phyloP scores from a whole-genome alignment of 92 coral and sea anemone species.

The Umimayanthus kanabou region DNA sequence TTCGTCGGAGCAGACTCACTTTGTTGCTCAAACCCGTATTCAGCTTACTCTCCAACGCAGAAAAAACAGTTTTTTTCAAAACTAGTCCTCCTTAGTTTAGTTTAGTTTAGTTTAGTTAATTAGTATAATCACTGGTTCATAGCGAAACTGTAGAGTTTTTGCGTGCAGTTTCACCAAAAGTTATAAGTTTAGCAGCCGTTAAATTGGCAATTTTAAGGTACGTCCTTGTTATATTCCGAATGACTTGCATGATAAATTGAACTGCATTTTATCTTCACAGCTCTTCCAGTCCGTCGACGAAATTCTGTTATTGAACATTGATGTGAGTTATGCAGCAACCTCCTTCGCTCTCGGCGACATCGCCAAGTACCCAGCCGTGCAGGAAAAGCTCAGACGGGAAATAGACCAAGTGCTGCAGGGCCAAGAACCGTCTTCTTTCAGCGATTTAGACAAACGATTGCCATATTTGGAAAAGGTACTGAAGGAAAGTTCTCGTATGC shows the following conservation, averaged over 20 bases:
- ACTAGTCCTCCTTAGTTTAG: too few species aligned
- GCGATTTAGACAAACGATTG: slow-evolving; percentile 71
- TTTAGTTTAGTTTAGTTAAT: not conserved
- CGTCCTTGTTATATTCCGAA: not conserved
- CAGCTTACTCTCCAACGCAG: too few species aligned
- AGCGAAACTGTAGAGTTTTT: not conserved
- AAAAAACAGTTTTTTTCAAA: too few species aligned
- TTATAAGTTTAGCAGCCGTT: not conserved
- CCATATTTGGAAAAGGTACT: slow-evolving; percentile 89
- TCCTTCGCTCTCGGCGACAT: slow-evolving; percentile 85
- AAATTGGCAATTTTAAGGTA: not conserved
- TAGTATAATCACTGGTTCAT: not conserved
- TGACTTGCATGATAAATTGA: not conserved
- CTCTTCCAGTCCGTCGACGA: slow-evolving; percentile 84
- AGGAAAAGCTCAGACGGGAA: slow-evolving; percentile 70
- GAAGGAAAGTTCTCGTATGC: slow-evolving; percentile 93
- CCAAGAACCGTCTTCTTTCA: slow-evolving; percentile 60
- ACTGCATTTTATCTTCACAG: slow-evolving; percentile 40
- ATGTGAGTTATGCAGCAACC: slow-evolving; percentile 89
- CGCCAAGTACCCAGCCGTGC: slow-evolving; percentile 62
- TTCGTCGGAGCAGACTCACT: too few species aligned
- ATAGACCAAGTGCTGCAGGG: slow-evolving; percentile 76
- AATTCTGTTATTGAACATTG: slow-evolving; percentile 80
- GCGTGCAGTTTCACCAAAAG: not conserved
- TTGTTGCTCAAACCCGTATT: too few species aligned